Evolutionary conservation across 2,113 vertebrate genomes (phyloP).

Genomic region (Forbesichthys papilliferus): DNA sequence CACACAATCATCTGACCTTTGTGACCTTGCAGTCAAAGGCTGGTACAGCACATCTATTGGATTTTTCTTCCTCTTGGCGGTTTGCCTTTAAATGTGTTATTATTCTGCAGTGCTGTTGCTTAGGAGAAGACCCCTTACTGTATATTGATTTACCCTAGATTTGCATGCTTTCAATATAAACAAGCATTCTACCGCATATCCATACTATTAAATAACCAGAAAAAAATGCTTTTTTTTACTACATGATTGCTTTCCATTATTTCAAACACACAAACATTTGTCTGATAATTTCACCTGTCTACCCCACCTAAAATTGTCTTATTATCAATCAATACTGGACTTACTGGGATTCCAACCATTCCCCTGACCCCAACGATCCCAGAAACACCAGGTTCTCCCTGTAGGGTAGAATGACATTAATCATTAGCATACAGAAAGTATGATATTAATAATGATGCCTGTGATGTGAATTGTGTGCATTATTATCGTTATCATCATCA

Average conservation of each 20-base stretch:
- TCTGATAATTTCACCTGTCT: background rate
- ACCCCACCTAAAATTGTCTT: background rate
- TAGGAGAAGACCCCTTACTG: background rate
- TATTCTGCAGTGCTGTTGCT: background rate
- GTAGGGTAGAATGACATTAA: slow-evolving; percentile 21
- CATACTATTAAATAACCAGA: background rate
- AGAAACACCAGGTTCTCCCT: slow-evolving; percentile 75
- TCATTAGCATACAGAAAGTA: background rate
- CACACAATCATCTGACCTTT: background rate
- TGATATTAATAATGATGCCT: background rate
- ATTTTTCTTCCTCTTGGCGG: background rate
- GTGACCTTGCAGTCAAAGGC: slow-evolving; percentile 2
- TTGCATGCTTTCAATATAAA: slow-evolving; percentile 1
- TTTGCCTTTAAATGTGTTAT: slow-evolving; percentile 16
- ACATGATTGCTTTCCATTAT: background rate
- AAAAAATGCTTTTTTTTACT: no score
- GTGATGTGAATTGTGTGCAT: background rate
- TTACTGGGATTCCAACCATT: slow-evolving; percentile 80
- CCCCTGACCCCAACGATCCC: slow-evolving; percentile 74
- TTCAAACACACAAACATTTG: background rate
- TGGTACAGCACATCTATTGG: background rate
- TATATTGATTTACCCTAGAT: background rate
- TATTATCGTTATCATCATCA: no score
- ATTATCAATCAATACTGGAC: slow-evolving; percentile 34
- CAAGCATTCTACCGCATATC: background rate